phyloP scores from a whole-genome alignment of 1,140 invertebrate species.

The Hyposmocoma kahamanoa region DNA sequence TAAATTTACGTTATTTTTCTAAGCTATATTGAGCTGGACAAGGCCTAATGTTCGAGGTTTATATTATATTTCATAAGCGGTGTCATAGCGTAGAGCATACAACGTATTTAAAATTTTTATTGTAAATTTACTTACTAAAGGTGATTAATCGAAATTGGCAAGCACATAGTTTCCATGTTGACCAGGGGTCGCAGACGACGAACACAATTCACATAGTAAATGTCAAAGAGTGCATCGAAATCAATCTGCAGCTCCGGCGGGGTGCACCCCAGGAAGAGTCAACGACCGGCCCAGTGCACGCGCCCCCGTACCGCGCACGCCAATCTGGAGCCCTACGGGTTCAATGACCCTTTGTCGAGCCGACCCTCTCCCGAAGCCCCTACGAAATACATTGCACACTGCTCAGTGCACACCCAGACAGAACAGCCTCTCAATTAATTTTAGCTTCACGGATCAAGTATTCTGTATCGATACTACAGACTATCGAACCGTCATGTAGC shows the following conservation, averaged over 20 bases:
- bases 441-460: too few species aligned
- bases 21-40: too few species aligned
- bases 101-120: too few species aligned
- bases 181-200: too few species aligned
- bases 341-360: conserved; percentile 54
- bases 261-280: conserved; percentile 51
- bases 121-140: too few species aligned
- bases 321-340: conserved; percentile 50
- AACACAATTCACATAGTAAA: too few species aligned
- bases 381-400: conserved; percentile 31
- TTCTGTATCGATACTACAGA: background rate
- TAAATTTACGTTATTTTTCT: too few species aligned
- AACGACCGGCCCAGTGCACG: conserved; percentile 54
- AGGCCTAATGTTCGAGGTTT: too few species aligned
- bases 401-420: conserved; percentile 7
- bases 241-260: conserved; percentile 39
- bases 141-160: too few species aligned
- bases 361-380: conserved; percentile 27
- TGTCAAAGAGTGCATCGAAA: conserved; percentile 35
- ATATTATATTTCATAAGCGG: too few species aligned
- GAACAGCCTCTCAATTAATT: background rate
- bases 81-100: too few species aligned
- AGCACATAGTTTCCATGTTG: too few species aligned
- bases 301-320: conserved; percentile 42
- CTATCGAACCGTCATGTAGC: background rate